Percentiles rank a stretch among this genome's conserved stretches.
Conservation (phyloP, 2,888 invertebrate species). For the Euplexia lucipara region DNA sequence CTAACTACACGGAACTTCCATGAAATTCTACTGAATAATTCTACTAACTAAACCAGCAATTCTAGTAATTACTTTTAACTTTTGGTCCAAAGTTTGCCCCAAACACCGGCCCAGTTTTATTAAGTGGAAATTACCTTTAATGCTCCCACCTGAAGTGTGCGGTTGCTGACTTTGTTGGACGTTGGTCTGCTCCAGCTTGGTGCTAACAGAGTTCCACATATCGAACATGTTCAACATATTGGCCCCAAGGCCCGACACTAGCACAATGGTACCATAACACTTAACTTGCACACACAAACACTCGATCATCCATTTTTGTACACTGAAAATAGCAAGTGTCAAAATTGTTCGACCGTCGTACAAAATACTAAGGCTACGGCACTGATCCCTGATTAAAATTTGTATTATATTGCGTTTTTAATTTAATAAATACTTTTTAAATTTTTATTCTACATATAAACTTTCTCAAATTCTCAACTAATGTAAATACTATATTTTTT, state of each 20-base stretch:
- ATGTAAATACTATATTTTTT: slow-evolving; percentile 90
- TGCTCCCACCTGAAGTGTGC: slow-evolving; percentile 95
- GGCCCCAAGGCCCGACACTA: slow-evolving; percentile 72
- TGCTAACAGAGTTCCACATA: slow-evolving; percentile 95
- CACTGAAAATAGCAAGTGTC: slow-evolving; percentile 79
- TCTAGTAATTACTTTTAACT: slow-evolving; percentile 32
- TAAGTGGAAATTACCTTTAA: slow-evolving; percentile 93
- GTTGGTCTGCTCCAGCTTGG: slow-evolving; percentile 93
- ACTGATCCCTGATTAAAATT: slow-evolving; percentile 87
- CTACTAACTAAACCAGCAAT: slow-evolving; percentile 27
- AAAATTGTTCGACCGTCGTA: slow-evolving; percentile 86
- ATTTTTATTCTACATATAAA: slow-evolving; percentile 80
- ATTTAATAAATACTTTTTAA: slow-evolving; percentile 73
- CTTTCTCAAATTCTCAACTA: slow-evolving; percentile 91
- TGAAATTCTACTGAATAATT: slow-evolving; percentile 15
- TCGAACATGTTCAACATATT: slow-evolving; percentile 94
- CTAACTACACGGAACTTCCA: slow-evolving; percentile 1
- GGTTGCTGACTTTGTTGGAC: slow-evolving; percentile 93
- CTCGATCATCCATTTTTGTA: slow-evolving; percentile 77
- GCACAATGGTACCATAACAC: slow-evolving; percentile 71
- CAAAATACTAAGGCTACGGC: slow-evolving; percentile 84
- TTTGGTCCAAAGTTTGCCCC: slow-evolving; percentile 64
- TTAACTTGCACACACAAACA: slow-evolving; percentile 64
- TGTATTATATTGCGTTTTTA: slow-evolving; percentile 74
- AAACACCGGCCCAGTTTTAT: slow-evolving; percentile 70